Percentiles rank a stretch among this genome's conserved stretches.
Evolutionary conservation across 2,888 invertebrate genomes (phyloP).

Genomic region (Leptothorax acervorum): DNA sequence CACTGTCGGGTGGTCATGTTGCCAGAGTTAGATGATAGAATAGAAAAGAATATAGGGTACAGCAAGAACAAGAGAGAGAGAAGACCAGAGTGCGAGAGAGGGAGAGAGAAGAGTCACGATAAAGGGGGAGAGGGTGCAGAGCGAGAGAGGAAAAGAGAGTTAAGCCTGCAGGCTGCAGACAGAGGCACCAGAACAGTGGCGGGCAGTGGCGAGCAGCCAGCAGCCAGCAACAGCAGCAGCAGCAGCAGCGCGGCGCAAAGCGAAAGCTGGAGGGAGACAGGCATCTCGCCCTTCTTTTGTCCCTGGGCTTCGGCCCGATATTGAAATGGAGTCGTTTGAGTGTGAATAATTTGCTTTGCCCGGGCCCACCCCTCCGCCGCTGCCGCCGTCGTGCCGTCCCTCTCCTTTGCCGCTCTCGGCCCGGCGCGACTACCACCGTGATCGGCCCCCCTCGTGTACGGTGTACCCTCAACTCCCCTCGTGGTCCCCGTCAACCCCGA

Average conservation of each 20-base stretch:
- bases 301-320: slow-evolving; percentile 86
- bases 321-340: slow-evolving; percentile 91
- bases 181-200: slow-evolving; percentile 73
- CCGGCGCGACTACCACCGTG: slow-evolving; percentile 55
- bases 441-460: slow-evolving; percentile 58
- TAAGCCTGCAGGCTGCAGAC: slow-evolving; percentile 81
- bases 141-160: slow-evolving; percentile 66
- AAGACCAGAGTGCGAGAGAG: slow-evolving; percentile 47
- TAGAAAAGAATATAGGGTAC: slow-evolving; percentile 12
- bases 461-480: slow-evolving; percentile 65
- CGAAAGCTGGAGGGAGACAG: slow-evolving; percentile 84
- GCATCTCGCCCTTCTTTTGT: slow-evolving; percentile 88
- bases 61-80: slow-evolving; percentile 7
- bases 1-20: slow-evolving; percentile 16
- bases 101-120: slow-evolving; percentile 59
- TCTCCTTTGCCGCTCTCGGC: slow-evolving; percentile 62
- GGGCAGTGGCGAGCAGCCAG: slow-evolving; percentile 73
- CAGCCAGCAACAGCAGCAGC: slow-evolving; percentile 72
- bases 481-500: slow-evolving; percentile 52
- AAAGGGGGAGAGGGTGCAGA: slow-evolving; percentile 32
- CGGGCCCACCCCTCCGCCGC: slow-evolving; percentile 80
- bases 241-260: slow-evolving; percentile 77
- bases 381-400: slow-evolving; percentile 74
- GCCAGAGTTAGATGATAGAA: slow-evolving; percentile 43
- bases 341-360: slow-evolving; percentile 90